Evolutionary conservation across 2,888 invertebrate genomes (phyloP), one percentile per base, ranked within the genome.

Genomic region (Laothoe populi): DNA sequence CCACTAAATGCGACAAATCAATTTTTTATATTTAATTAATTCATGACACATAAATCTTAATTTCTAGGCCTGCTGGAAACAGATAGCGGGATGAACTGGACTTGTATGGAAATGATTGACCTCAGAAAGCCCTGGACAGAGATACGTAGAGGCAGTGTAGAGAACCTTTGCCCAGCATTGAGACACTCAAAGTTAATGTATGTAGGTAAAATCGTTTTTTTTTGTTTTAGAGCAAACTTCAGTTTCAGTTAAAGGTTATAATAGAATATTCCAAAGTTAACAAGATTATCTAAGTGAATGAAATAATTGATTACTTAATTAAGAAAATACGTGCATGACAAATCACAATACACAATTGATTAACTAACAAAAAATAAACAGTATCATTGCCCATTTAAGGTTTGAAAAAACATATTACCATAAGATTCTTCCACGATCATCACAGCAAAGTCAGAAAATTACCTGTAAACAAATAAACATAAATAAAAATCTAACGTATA

Each of bases 281-380:
- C 5, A 4, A 16, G 16, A 1, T 49, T 49, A 10, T 8, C 49
- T 7, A 7, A 49, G 16, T 49, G 16, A 31, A 26, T 16, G 5
- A 24, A 24, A 26, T 31, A 49, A 49, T 49, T n/a, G 49, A 49
- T 31, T 49, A 49, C 10, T n/a, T 49, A 49, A 49, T 49, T 49
- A 49, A 16, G n/a, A n/a, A 49, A 19, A 31, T 26, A 49, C 49
- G 49, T 26, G 26, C 49, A 16, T 16, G 10, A 49, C 26, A 31
- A 26, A 16, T 7, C 0, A 1, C 24, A 49, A 31, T 49, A 31
- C n/a, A 19, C 31, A 31, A 49, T 10, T 31, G 31, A 49, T 49
- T 49, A 26, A 26, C 10, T 0, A 49, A 49, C 10, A 49, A 26
- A 24, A 26, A 49, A 49, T 16, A 26, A 46, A 2, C 16, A 13